Conservation (phyloP, 1,140 invertebrate genomes). For the Drosophila sechellia region DNA sequence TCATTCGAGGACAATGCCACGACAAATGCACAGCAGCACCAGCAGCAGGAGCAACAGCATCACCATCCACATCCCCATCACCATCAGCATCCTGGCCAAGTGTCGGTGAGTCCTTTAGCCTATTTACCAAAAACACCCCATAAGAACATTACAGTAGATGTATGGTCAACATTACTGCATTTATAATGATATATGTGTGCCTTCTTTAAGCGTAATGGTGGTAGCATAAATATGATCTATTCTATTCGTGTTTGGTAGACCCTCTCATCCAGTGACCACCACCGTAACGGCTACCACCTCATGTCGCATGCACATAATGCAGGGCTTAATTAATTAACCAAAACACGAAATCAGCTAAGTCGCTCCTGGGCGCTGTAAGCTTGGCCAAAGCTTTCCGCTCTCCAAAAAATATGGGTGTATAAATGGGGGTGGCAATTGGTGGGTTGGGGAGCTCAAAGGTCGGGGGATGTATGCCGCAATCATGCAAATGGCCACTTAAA, state of each 20-base stretch:
- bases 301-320: slow-evolving; percentile 47
- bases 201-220: too few relatives aligned
- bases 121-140: slow-evolving; percentile 15
- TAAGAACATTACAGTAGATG: slow-evolving; percentile 2
- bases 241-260: neutral
- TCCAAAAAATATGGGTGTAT: slow-evolving; percentile 5
- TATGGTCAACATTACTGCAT: too few relatives aligned
- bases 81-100: slow-evolving; percentile 27
- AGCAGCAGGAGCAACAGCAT: slow-evolving; percentile 34
- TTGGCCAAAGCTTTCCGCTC: slow-evolving; percentile 39
- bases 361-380: slow-evolving; percentile 28
- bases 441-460: neutral
- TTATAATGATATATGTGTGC: too few relatives aligned
- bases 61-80: slow-evolving; percentile 18
- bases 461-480: slow-evolving; percentile 55
- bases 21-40: slow-evolving; percentile 52
- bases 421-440: neutral
- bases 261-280: neutral
- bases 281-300: neutral
- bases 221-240: too few relatives aligned
- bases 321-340: slow-evolving; percentile 67
- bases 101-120: slow-evolving; percentile 50
- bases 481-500: slow-evolving; percentile 79
- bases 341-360: slow-evolving; percentile 55
- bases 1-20: slow-evolving; percentile 91